phyloP scores from a whole-genome alignment of 2,113 vertebrate species.

The Apteryx mantelli region DNA sequence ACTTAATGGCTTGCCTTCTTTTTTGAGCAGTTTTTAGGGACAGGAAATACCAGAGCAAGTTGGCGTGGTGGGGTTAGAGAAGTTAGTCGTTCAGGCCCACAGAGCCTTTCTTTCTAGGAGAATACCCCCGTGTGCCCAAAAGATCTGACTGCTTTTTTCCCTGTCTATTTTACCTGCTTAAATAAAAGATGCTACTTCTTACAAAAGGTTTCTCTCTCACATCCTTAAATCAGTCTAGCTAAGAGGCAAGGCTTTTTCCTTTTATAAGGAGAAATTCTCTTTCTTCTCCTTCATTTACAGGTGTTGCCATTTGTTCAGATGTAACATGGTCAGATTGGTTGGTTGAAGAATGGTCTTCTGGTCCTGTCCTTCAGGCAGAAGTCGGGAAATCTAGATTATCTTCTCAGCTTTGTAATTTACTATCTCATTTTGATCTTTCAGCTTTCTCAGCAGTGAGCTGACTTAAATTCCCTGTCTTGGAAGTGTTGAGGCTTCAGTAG shows the following conservation, averaged over 20 bases:
- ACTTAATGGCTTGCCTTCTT: neutral
- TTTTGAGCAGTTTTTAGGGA: neutral
- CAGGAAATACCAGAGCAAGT: neutral
- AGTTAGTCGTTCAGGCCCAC: rapidly evolving
- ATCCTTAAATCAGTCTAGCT: neutral
- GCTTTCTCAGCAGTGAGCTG: neutral
- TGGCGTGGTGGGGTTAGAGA: too few relatives aligned
- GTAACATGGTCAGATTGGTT: rapidly evolving
- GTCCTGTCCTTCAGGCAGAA: neutral
- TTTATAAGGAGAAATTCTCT: neutral
- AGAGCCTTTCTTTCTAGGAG: neutral
- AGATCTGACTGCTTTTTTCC: neutral
- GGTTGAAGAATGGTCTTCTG: neutral
- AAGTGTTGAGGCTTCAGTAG: neutral
- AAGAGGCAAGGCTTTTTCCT: rapidly evolving
- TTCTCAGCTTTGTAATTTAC: neutral
- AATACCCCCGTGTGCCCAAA: rapidly evolving
- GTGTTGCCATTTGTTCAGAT: neutral
- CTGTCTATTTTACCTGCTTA: neutral
- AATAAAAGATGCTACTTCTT: neutral
- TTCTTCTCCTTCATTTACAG: too few relatives aligned
- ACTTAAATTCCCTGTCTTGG: neutral
- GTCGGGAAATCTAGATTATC: neutral
- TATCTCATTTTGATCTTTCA: neutral
- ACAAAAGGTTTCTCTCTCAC: rapidly evolving